Evolutionary conservation across 2,888 invertebrate species (phyloP).

Genomic region (Pheosia gnoma): DNA sequence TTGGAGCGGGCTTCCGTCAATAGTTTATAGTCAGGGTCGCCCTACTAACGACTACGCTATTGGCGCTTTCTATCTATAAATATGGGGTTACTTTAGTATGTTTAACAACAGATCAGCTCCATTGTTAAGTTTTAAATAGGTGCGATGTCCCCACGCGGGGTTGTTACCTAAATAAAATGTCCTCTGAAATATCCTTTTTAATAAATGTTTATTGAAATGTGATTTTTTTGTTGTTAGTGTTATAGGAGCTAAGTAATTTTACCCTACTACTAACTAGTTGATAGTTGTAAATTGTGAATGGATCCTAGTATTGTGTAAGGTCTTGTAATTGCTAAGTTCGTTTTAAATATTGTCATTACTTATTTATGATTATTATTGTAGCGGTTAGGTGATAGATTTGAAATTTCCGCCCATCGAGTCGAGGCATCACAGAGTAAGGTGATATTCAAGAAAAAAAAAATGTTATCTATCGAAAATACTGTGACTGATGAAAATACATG

Average conservation of each 20-base stretch:
- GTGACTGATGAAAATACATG: too few species aligned
- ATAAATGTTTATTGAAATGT: constrained; percentile 22
- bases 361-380: constrained; percentile 53
- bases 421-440: constrained; percentile 53
- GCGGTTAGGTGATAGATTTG: constrained; percentile 35
- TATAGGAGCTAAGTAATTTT: constrained; percentile 50
- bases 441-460: constrained; percentile 30
- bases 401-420: constrained; percentile 51
- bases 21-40: too few species aligned
- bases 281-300: constrained; percentile 73
- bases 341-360: constrained; percentile 44
- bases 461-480: constrained; percentile 21
- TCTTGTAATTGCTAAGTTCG: constrained; percentile 59
- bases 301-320: constrained; percentile 76
- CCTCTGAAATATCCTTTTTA: constrained; percentile 30
- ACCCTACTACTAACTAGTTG: constrained; percentile 10
- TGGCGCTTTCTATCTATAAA: too few species aligned
- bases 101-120: too few species aligned
- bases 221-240: constrained; percentile 40
- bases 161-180: constrained; percentile 32
- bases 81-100: too few species aligned
- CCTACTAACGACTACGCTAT: too few species aligned
- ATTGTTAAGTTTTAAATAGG: constrained; percentile 35
- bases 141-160: constrained; percentile 27
- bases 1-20: too few species aligned